Base-by-base conservation (phyloP, 2,797 vertebrate species). In the Crocodylus rhombifer region DNA sequence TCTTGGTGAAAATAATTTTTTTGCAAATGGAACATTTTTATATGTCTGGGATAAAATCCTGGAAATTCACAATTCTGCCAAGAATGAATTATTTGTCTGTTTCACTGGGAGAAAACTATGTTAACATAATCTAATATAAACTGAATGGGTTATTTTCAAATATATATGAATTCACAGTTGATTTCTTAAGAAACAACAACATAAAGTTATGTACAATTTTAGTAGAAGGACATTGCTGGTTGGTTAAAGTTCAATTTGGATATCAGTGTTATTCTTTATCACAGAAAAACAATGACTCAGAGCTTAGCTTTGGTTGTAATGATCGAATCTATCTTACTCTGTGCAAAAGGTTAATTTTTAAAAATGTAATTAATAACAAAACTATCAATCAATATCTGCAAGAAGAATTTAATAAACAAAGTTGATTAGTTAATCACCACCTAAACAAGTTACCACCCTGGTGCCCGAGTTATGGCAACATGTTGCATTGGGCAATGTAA, bases 401-500 rank as follows among this genome's bases (percentile, higher is more conserved):
- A 23, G 23, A 14, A 78, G 63, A 89, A 85, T 77, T 79, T 90
- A 89, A 82, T 55, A 51, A 91, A 36, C 64, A 74, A 77, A 36
- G 64, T 23, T 78, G 74, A 21, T 95, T 79, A 91, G 30, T 65
- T 36, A 80, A 93, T 94, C 84, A 74, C 14, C 83, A 91, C 87
- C 90, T 89, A 82, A 90, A 84, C 92, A 65, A 15, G 77, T 94
- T 90, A 60, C 87, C 69, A 30, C 65, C 3, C 30, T 91, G 74
- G 18, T 21, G 17, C 21, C 10, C 33, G 10, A 67, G 30, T 33
- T 67, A 67, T 67, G 65, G 42, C 82, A 83, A 71, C 28, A 26
- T 8, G 30, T 87, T 73, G 93, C 65, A 42, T 25, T 56, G 51
- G 76, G 84, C 0, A 0, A 25, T 75, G 80, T 80, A 93, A 69